Evolutionary conservation across 2,797 vertebrate species (phyloP).

Genomic region (Centropyge bicolor): DNA sequence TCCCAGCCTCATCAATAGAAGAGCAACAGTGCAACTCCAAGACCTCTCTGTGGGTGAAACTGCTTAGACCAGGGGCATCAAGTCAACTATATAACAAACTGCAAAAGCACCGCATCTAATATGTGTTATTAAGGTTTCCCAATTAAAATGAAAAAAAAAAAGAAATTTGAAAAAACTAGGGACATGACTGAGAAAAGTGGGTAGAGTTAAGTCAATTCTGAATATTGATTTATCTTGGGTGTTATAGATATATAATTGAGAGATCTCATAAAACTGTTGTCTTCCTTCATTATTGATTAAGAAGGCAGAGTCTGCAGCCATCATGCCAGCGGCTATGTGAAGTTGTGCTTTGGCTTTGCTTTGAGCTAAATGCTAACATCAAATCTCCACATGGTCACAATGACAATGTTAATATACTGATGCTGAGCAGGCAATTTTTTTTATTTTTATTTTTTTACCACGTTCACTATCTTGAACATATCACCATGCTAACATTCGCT

Average conservation of each 20-base stretch:
- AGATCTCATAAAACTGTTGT: no score
- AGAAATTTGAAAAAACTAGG: neutral
- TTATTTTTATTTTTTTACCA: no score
- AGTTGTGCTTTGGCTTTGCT: neutral
- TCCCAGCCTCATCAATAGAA: constrained; percentile 33
- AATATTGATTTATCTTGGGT: neutral
- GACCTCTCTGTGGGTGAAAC: neutral
- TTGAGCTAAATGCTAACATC: no score
- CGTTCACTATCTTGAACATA: neutral
- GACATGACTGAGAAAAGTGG: neutral
- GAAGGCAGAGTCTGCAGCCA: neutral
- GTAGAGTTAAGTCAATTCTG: neutral
- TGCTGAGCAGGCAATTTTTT: neutral
- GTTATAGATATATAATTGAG: neutral
- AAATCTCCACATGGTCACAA: no score
- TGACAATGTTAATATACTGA: no score
- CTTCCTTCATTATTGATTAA: neutral
- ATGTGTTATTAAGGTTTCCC: neutral
- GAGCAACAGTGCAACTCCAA: constrained; percentile 9
- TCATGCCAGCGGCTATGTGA: neutral
- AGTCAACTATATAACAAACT: neutral
- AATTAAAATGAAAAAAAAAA: neutral
- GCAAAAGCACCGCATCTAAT: neutral
- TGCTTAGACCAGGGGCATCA: constrained; percentile 6
- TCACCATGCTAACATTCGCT: neutral